A percentile compares a stretch with the other conserved stretches of the same genome.
Evolutionary conservation across 2,113 vertebrate species (phyloP).

Genomic region (Hypomesus transpacificus): DNA sequence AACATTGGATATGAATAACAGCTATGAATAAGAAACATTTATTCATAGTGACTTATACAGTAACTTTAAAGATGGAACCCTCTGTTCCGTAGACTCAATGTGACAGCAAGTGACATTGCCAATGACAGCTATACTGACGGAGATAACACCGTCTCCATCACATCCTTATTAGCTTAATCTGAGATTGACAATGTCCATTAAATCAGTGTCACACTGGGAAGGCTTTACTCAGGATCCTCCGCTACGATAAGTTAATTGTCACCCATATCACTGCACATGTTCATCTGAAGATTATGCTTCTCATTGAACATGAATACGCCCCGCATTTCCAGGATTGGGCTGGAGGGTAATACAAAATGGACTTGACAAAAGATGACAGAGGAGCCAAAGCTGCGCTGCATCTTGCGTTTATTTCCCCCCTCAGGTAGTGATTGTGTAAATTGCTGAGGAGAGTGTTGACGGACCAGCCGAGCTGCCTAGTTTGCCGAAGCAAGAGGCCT

Average conservation of each 20-base stretch:
- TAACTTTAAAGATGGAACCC: no score
- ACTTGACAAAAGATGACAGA: constrained; percentile 64
- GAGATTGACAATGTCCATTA: background rate
- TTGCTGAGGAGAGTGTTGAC: constrained; percentile 47
- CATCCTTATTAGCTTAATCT: background rate
- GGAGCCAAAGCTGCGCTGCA: constrained; percentile 47
- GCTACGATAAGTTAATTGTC: constrained; percentile 13
- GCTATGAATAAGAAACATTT: no score
- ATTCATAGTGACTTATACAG: no score
- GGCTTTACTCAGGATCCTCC: no score
- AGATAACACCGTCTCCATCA: background rate
- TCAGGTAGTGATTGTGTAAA: constrained; percentile 54
- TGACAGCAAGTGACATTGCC: background rate
- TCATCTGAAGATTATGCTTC: constrained; percentile 58
- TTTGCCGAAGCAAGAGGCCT: constrained; percentile 57
- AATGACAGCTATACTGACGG: background rate
- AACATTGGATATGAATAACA: no score
- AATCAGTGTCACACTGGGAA: background rate
- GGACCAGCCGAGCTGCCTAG: constrained; percentile 46
- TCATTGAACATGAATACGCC: constrained; percentile 50
- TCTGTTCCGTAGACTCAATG: no score
- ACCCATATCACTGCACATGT: constrained; percentile 43
- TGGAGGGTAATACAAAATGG: constrained; percentile 61
- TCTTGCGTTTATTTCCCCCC: constrained; percentile 42
- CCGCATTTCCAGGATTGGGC: constrained; percentile 41